Evolutionary conservation across 2,113 vertebrate genomes (phyloP).

Genomic region (Paramormyrops kingsleyae): DNA sequence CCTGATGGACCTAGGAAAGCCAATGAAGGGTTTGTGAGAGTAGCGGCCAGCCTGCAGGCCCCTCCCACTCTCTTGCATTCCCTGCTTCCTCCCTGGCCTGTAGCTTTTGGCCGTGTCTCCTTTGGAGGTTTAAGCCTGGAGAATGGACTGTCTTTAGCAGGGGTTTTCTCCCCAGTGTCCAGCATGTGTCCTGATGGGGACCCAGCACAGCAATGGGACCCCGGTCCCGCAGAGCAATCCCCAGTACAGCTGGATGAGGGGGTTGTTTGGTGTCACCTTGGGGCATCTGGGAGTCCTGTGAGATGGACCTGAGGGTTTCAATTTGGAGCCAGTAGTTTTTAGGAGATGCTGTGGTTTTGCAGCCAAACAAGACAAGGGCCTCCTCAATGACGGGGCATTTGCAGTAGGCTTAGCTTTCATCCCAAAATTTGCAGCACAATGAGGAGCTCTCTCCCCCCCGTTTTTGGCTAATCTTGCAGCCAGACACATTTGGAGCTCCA

Average conservation of each 20-base stretch:
- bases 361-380: neutral
- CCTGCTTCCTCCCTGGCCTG: neutral
- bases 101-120: neutral
- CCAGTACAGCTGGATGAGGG: neutral
- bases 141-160: neutral
- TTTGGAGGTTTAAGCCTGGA: neutral
- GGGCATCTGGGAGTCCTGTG: neutral
- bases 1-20: neutral
- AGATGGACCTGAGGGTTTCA: neutral
- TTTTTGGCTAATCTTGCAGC: neutral
- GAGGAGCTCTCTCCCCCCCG: too few species aligned
- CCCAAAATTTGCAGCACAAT: too few species aligned
- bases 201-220: neutral
- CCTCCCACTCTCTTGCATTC: neutral
- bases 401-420: neutral
- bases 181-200: neutral
- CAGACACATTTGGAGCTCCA: neutral
- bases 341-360: neutral
- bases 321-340: neutral
- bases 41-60: neutral
- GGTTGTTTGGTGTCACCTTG: neutral
- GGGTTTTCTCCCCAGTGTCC: neutral
- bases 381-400: neutral
- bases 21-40: neutral
- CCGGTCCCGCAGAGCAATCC: too few species aligned